These are phyloP conservation scores for Diadegma fenestrale DNA, from an alignment of 2,888 invertebrate genomes.

Conservation along the genomic window DNA sequence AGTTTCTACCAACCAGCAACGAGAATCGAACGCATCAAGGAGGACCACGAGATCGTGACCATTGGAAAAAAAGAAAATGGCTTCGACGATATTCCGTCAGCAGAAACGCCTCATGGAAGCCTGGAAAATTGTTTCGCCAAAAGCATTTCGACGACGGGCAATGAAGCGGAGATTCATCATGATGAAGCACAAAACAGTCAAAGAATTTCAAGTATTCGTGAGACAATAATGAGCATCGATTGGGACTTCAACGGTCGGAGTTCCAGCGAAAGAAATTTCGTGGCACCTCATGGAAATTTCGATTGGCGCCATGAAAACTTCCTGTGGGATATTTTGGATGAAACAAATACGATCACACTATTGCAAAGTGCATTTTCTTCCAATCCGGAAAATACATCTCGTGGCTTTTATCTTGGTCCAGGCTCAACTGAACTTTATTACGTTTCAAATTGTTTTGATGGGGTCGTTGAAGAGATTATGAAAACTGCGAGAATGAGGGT, in stretches of 20 bases:
- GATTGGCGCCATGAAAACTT: constrained; percentile 30
- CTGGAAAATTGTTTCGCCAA: constrained; percentile 17
- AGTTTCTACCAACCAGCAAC: neutral
- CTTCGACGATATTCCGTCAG: neutral
- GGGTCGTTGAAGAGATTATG: constrained; percentile 69
- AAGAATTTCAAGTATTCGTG: constrained; percentile 30
- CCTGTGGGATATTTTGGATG: constrained; percentile 64
- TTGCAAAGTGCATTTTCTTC: constrained; percentile 69
- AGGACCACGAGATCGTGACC: constrained; percentile 55
- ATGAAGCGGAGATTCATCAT: neutral
- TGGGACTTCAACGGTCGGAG: constrained; percentile 40
- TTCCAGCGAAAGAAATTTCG: neutral
- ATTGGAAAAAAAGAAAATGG: constrained; percentile 56
- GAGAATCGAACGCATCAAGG: constrained; percentile 36
- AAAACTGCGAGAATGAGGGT: constrained; percentile 59
- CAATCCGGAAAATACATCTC: constrained; percentile 59
- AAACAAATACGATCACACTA: constrained; percentile 65
- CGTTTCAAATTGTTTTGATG: constrained; percentile 61
- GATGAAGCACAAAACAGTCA: neutral
- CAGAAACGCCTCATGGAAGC: neutral
- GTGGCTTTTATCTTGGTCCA: constrained; percentile 68
- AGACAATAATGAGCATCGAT: constrained; percentile 48
- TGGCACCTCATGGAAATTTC: neutral
- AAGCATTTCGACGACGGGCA: constrained; percentile 17
- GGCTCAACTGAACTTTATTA: constrained; percentile 65